Evolutionary conservation across 2,797 vertebrate genomes (phyloP), one percentile per base, ranked within the genome.

Genomic region (Brachyrhaphis roseni): DNA sequence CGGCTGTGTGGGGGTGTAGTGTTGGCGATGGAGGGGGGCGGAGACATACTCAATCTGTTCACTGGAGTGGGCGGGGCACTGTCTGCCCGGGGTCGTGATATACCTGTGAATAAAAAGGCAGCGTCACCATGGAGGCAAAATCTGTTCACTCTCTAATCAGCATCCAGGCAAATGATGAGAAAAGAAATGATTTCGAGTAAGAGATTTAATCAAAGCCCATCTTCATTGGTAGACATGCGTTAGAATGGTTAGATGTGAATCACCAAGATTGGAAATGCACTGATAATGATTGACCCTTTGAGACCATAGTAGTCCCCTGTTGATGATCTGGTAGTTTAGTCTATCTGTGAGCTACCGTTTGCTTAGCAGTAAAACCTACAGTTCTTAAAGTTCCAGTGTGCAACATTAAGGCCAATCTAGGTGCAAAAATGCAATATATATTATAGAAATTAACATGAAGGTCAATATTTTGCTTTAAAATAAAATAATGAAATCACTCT

Each of bases 1-100:
- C 98, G 96, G 92, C 92, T 98, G 90, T 99, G 98, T 47, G 98
- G 98, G 1, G 98, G 97, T 0, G 98, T 99, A 76, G 97, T 99
- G 93, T 95, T 98, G 92, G 95, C 93, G 5, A 97, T 94, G 20
- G 96, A 94, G 39, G 82, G 97, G 4, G 95, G 94, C 3, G 98
- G 97, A 62, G 98, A 97, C 97, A 98, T 98, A 94, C 96, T 99
- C 91, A 98, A 94, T 91, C 97, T 96, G 86, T 98, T 99, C 66
- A 99, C 97, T 0, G 98, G 98, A 0, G 97, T 98, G 86, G 98
- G 97, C 0, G 98, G 98, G 47, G 98, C 97, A 2, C 97, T 99
- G 84, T 99, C 98, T 13, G 97, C 96, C 64, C 97, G 94, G 47
- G 97, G 97, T 7, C 98, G 96, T 28, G 98, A 98, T 91, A 99